These are phyloP conservation scores for Ectropis crepuscularia DNA, from an alignment of 2,888 invertebrate genomes.

Conservation along the genomic window DNA sequence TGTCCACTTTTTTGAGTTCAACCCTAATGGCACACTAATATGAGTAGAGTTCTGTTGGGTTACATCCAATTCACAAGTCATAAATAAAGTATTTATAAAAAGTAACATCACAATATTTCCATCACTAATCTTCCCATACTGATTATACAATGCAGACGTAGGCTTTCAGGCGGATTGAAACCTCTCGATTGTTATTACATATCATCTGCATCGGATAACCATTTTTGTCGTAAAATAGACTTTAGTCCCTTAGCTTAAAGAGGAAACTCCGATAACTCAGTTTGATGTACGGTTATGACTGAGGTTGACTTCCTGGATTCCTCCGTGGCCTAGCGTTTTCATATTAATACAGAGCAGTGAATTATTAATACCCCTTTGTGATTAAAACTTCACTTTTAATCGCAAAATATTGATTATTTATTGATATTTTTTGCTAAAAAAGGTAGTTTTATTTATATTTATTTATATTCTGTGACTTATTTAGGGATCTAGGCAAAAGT, in stretches of 20 bases:
- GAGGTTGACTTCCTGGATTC: constrained; percentile 32
- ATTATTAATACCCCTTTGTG: constrained; percentile 17
- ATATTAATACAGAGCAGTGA: constrained; percentile 15
- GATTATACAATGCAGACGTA: constrained; percentile 41
- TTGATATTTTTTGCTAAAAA: no score
- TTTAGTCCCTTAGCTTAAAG: constrained; percentile 34
- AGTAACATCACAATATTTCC: not conserved
- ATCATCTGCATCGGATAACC: constrained; percentile 49
- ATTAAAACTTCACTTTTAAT: not conserved
- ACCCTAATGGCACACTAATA: no score
- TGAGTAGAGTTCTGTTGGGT: no score
- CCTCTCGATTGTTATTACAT: constrained; percentile 56
- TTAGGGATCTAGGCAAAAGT: no score
- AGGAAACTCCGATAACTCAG: constrained; percentile 33
- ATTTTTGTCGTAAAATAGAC: constrained; percentile 40
- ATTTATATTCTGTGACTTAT: no score
- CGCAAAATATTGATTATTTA: not conserved
- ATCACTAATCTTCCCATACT: constrained; percentile 26
- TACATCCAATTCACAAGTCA: no score
- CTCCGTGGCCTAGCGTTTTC: constrained; percentile 26
- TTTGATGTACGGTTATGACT: constrained; percentile 36
- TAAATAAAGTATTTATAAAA: no score
- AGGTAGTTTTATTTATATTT: no score
- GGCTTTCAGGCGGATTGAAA: constrained; percentile 74
- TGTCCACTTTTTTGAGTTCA: no score